A percentile compares a stretch with the other conserved stretches of the same genome.
phyloP scores from a whole-genome alignment of 2,113 vertebrate genomes.

The Speoplatyrhinus poulsoni region DNA sequence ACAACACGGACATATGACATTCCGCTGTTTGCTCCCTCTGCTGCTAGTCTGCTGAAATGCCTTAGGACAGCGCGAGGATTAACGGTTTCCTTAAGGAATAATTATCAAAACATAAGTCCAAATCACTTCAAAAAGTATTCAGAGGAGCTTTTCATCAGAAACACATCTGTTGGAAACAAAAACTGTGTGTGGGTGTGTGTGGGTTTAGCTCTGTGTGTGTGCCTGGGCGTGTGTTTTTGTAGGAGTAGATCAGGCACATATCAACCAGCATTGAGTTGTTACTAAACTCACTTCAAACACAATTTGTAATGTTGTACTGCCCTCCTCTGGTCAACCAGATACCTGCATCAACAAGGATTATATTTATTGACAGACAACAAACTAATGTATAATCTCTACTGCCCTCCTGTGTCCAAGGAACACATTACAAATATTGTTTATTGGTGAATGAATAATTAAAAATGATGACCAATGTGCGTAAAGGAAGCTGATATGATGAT shows the following conservation, averaged over 20 bases:
- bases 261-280: conserved; percentile 8
- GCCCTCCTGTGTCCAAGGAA: conserved; percentile 54
- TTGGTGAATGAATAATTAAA: too few species aligned
- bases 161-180: conserved; percentile 38
- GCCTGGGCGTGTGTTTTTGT: conserved; percentile 6
- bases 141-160: conserved; percentile 25
- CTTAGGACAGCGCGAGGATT: too few species aligned
- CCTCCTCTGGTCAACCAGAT: conserved; percentile 34
- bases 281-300: not conserved
- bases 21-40: too few species aligned
- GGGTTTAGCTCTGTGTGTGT: conserved; percentile 11
- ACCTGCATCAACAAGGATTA: conserved; percentile 15
- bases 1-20: too few species aligned
- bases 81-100: too few species aligned
- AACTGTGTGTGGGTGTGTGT: conserved; percentile 12
- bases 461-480: too few species aligned
- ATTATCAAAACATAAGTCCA: not conserved
- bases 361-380: not conserved
- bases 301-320: conserved; percentile 51
- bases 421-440: not conserved
- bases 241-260: conserved; percentile 29
- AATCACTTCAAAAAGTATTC: conserved; percentile 49
- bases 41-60: too few species aligned
- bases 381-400: conserved; percentile 10
- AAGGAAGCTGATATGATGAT: too few species aligned